Percentiles rank a stretch among this genome's conserved stretches.
Conservation (phyloP, 2,797 vertebrate species). For the Champsocephalus gunnari region DNA sequence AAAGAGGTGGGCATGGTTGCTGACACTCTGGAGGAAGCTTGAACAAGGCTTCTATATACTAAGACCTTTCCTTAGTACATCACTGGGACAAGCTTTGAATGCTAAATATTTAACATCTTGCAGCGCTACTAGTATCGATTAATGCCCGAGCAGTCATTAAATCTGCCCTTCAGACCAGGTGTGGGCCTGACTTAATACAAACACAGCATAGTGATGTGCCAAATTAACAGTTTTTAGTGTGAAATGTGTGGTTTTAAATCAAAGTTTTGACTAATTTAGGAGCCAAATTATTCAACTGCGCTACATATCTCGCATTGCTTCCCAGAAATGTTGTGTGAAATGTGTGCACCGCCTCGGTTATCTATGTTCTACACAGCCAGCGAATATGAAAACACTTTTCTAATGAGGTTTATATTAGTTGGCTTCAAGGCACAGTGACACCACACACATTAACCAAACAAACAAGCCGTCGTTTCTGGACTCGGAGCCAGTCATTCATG, state of each 20-base stretch:
- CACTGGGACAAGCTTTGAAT: constrained; percentile 55
- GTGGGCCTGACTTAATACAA: constrained; percentile 38
- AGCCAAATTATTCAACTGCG: constrained; percentile 20
- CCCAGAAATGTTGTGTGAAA: constrained; percentile 20
- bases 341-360: background rate
- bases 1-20: constrained; percentile 33
- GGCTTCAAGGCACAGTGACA: constrained; percentile 27
- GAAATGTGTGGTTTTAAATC: constrained; percentile 7
- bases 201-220: background rate
- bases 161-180: constrained; percentile 49
- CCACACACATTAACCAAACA: constrained; percentile 34
- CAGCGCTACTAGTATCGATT: constrained; percentile 55
- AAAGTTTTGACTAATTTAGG: constrained; percentile 18
- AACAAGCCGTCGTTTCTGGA: constrained; percentile 13
- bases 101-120: constrained; percentile 57
- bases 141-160: constrained; percentile 50
- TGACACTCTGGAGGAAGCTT: constrained; percentile 45
- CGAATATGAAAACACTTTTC: constrained; percentile 25
- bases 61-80: constrained; percentile 49
- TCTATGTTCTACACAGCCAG: constrained; percentile 23
- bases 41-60: constrained; percentile 30
- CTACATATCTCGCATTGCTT: constrained; percentile 3
- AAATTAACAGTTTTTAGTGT: constrained; percentile 22
- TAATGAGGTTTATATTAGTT: constrained; percentile 40
- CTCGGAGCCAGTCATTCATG: constrained; percentile 1